Evolutionary conservation across 1,140 invertebrate species (phyloP), one percentile per base, ranked within the genome.

Genomic region (Frieseomelitta varia): DNA sequence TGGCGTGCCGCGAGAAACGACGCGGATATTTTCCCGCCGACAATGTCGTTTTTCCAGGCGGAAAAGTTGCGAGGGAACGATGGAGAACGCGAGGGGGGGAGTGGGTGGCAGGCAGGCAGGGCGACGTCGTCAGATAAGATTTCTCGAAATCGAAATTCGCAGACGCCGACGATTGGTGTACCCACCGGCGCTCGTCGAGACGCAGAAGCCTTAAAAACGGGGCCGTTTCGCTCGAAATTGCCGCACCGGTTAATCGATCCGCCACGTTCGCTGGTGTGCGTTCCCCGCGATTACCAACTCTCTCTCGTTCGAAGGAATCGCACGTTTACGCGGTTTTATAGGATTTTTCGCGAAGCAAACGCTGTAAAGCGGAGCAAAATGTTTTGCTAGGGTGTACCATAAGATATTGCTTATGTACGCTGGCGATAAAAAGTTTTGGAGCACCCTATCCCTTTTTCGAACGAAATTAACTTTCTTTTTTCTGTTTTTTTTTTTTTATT

Each of bases 21-120:
- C 78, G 78, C 61, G 76, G 81, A 86, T 87, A 85, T 88, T 88
- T 88, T 84, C 51, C 58, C 30, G 39, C 39, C 81, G 55, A 80
- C 77, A 68, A 67, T 76, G 71, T 87, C 67, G 86, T 72, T 78
- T 84, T 80, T 58, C 73, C 58, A n/a, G 21, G 10, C 24, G 21
- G 4, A 47, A 51, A 17, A 51, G n/a, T 55, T 68, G 51, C 51
- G 19, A 21, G n/a, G 30, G 19, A 39, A 53, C 8, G 39, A 6
- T 0, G 39, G 39, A 47, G 39, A 47, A 8, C 39, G 39, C 39
- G 39, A 6, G 39, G 8, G 4, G 71, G 55, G 65, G 63, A 71
- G 61, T n/a, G 61, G 68, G 24, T 6, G 19, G 21, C 17, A 12
- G 34, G 24, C 12, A 47, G 24, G 58, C 55, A 21, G 2, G 85